Evolutionary conservation across 2,797 vertebrate species (phyloP).

Genomic region (Naso thynnoides): DNA sequence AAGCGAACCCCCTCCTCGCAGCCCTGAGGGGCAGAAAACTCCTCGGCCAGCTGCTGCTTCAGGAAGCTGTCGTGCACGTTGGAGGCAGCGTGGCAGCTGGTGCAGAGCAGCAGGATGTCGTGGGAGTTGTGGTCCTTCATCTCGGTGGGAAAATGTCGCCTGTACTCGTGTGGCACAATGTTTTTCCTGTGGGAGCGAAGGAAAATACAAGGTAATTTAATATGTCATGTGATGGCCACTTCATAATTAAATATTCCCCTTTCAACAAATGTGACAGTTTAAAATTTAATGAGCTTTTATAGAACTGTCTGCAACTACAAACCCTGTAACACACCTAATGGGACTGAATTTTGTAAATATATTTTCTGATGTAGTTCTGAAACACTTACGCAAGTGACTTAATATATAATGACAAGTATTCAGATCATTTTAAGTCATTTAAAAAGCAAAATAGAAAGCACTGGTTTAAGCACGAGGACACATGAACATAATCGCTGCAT

Average conservation of each 20-base stretch:
- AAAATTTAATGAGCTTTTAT: too few relatives aligned
- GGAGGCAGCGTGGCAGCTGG: constrained; percentile 93
- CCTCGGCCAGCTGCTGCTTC: constrained; percentile 92
- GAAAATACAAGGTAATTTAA: background rate
- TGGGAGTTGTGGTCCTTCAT: constrained; percentile 99
- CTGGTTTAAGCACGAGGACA: constrained; percentile 1
- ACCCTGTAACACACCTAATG: too few relatives aligned
- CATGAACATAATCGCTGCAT: background rate
- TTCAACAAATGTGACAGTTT: too few relatives aligned
- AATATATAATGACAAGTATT: too few relatives aligned
- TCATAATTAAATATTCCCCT: background rate
- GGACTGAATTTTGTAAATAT: background rate
- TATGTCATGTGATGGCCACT: background rate
- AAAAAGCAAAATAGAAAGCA: too few relatives aligned
- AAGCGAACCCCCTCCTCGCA: constrained; percentile 92
- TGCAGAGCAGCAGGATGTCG: constrained; percentile 96
- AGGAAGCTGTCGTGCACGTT: constrained; percentile 93
- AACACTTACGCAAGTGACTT: background rate
- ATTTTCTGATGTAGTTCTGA: background rate
- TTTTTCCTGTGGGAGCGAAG: constrained; percentile 90
- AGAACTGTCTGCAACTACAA: too few relatives aligned
- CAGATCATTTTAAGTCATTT: too few relatives aligned
- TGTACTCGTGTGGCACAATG: constrained; percentile 95
- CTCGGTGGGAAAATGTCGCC: constrained; percentile 95
- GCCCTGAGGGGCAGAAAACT: constrained; percentile 91